phyloP scores from a whole-genome alignment of 2,113 vertebrate species.

The Enhydra lutris region DNA sequence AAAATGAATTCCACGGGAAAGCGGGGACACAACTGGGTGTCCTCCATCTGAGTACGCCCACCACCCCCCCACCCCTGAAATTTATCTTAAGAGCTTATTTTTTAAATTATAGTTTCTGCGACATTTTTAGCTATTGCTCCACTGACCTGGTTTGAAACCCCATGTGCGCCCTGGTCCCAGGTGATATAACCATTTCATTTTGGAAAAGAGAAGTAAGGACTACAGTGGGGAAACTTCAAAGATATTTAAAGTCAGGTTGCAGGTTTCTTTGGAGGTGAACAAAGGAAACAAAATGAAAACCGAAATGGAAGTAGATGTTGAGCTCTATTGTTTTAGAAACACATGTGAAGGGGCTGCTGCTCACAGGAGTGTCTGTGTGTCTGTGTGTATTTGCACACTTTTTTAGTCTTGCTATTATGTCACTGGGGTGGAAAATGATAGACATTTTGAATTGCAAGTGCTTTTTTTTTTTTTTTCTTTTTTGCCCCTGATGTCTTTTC shows the following conservation, averaged over 20 bases:
- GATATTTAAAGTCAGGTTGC: constrained; percentile 27
- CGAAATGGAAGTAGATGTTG: neutral
- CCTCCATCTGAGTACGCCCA: neutral
- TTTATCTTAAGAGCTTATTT: neutral
- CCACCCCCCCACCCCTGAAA: neutral
- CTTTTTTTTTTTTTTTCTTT: neutral
- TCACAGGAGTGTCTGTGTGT: fast-evolving
- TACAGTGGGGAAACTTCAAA: constrained; percentile 5
- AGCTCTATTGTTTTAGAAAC: neutral
- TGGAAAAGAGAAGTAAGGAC: neutral
- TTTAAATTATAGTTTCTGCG: constrained; percentile 34
- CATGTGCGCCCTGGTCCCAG: neutral
- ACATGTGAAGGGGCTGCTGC: fast-evolving
- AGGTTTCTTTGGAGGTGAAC: constrained; percentile 10
- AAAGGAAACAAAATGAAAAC: constrained; percentile 11
- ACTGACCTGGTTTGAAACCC: constrained; percentile 53
- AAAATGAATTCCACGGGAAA: neutral
- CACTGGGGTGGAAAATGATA: neutral
- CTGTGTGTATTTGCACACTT: neutral
- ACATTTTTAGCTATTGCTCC: constrained; percentile 30
- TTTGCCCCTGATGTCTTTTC: neutral
- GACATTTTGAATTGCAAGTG: neutral
- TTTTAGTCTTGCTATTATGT: neutral
- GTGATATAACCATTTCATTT: constrained; percentile 20
- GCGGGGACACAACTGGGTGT: neutral